Percentiles rank a stretch among this genome's conserved stretches.
Conservation (phyloP, 1,140 invertebrate species). For the Listronotus oregonensis region DNA sequence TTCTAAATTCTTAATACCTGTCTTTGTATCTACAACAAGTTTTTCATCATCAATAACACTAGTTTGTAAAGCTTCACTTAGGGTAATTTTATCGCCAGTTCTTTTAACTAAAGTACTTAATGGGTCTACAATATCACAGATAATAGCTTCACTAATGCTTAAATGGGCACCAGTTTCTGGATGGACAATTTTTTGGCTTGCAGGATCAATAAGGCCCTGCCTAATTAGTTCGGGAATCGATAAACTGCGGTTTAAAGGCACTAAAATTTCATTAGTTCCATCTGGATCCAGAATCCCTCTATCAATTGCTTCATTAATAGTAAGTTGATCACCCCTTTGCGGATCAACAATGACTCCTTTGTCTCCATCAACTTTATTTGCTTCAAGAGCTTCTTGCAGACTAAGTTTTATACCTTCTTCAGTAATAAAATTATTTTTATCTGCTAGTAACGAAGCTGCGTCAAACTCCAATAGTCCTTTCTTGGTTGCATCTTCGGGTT, state of each 20-base stretch:
- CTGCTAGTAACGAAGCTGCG: slow-evolving; percentile 72
- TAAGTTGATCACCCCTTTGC: slow-evolving; percentile 76
- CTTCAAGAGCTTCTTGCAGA: slow-evolving; percentile 76
- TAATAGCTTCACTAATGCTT: slow-evolving; percentile 79
- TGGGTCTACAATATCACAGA: slow-evolving; percentile 85
- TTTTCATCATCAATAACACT: slow-evolving; percentile 76
- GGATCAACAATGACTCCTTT: slow-evolving; percentile 83
- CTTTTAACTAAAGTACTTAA: slow-evolving; percentile 67
- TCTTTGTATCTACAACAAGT: slow-evolving; percentile 70
- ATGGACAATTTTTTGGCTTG: slow-evolving; percentile 82
- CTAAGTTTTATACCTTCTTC: slow-evolving; percentile 66
- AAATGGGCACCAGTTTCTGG: slow-evolving; percentile 82
- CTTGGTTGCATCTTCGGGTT: slow-evolving; percentile 72
- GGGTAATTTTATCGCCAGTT: slow-evolving; percentile 67
- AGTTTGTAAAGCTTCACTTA: slow-evolving; percentile 79
- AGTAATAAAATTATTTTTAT: slow-evolving; percentile 61
- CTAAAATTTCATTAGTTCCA: slow-evolving; percentile 74
- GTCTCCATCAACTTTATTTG: slow-evolving; percentile 74
- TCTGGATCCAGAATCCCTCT: slow-evolving; percentile 82
- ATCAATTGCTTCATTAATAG: slow-evolving; percentile 82
- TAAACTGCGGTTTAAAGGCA: slow-evolving; percentile 81
- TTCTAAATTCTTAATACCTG: slow-evolving; percentile 69
- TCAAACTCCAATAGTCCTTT: slow-evolving; percentile 75
- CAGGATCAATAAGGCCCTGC: slow-evolving; percentile 82
- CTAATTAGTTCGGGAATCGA: slow-evolving; percentile 80